phyloP scores from a whole-genome alignment of 2,797 vertebrate genomes.

The Buphagus erythrorhynchus region DNA sequence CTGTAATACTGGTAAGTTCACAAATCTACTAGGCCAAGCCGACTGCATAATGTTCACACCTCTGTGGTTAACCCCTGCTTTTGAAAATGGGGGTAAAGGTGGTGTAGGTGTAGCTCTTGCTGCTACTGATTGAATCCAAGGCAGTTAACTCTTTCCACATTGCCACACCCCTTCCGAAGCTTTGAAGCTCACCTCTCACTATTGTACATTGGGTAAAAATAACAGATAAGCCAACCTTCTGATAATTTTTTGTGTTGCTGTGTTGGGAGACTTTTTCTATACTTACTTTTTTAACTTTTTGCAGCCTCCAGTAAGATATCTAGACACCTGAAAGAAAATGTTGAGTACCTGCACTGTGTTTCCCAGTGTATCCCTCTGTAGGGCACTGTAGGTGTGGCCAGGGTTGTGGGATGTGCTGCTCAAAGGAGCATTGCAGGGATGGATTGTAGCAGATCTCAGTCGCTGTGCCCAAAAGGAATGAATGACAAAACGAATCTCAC shows the following conservation, averaged over 20 bases:
- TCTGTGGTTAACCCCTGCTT: neutral
- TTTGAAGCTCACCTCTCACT: neutral
- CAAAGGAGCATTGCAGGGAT: neutral
- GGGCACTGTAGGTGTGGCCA: neutral
- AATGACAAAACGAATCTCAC: too few species aligned
- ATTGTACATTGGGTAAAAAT: neutral
- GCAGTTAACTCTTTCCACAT: neutral
- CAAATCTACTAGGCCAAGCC: neutral
- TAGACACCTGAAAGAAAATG: neutral
- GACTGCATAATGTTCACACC: neutral
- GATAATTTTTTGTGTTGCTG: neutral
- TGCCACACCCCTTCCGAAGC: neutral
- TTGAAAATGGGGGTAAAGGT: neutral
- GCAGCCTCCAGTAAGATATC: neutral
- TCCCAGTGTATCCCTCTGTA: neutral
- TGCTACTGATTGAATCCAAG: neutral
- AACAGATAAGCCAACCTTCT: neutral
- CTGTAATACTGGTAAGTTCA: neutral
- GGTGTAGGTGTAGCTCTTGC: neutral
- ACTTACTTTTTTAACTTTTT: neutral
- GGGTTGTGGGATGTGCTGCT: neutral
- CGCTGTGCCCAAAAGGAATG: neutral
- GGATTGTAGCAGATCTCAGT: fast-evolving
- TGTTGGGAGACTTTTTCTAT: neutral
- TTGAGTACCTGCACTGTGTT: neutral